phyloP scores from a whole-genome alignment of 2,113 vertebrate species.

The Scatophagus argus region DNA sequence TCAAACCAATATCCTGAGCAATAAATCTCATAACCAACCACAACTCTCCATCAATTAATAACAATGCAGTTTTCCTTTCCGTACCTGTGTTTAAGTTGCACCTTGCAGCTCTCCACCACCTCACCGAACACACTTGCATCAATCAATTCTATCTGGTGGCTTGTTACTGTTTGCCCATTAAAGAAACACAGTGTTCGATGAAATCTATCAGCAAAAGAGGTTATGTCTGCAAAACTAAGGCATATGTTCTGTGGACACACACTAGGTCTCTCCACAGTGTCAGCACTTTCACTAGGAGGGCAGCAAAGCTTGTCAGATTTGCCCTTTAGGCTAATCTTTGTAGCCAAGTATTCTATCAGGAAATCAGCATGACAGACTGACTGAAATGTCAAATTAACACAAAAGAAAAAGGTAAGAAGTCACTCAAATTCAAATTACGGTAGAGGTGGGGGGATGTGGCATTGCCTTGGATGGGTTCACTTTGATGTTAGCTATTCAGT shows the following conservation, averaged over 20 bases:
- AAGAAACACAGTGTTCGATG: slow-evolving; percentile 67
- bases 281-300: slow-evolving; percentile 66
- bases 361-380: slow-evolving; percentile 69
- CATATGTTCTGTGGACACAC: slow-evolving; percentile 33
- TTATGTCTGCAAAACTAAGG: slow-evolving; percentile 64
- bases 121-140: slow-evolving; percentile 51
- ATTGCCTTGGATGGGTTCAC: slow-evolving; percentile 26
- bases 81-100: slow-evolving; percentile 59
- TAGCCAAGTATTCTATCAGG: slow-evolving; percentile 65
- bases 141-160: slow-evolving; percentile 69
- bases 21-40: slow-evolving; percentile 80
- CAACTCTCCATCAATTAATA: slow-evolving; percentile 73
- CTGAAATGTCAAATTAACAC: slow-evolving; percentile 73
- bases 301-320: slow-evolving; percentile 65
- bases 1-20: slow-evolving; percentile 78
- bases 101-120: slow-evolving; percentile 45
- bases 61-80: slow-evolving; percentile 64
- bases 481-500: slow-evolving; percentile 36
- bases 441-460: slow-evolving; percentile 14
- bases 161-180: slow-evolving; percentile 71
- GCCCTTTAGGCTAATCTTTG: slow-evolving; percentile 78
- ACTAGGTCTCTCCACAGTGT: slow-evolving; percentile 39
- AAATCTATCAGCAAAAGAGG: slow-evolving; percentile 69
- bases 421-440: slow-evolving; percentile 45
- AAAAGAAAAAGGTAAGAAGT: slow-evolving; percentile 21